Evolutionary conservation across 2,113 vertebrate species (phyloP), one percentile per base, ranked within the genome.

Genomic region (Eurypyga helias): DNA sequence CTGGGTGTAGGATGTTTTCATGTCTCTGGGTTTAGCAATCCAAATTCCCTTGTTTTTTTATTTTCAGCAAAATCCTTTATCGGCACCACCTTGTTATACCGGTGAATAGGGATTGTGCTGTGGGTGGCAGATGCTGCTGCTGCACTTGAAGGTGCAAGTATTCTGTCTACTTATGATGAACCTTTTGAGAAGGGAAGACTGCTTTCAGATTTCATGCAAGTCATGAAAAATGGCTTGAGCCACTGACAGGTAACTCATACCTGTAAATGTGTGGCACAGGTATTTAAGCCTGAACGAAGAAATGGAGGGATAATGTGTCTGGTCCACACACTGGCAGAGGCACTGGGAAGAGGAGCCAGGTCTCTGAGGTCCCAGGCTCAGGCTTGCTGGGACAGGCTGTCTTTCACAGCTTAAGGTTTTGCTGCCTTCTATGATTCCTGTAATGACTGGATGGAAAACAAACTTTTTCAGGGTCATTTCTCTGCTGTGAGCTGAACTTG

Each of bases 11-110:
- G 71, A 17, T 2, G 12, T n/a, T 67, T 10, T 7, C 48, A 24
- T 3, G 12, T 29, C 28, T 28, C 24, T 11, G n/a, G 13, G 28
- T 77, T 92, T 31, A 49, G 12, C 8, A 28, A 17, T 33, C 9
- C 6, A 5, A 25, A 24, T 7, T 64, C 10, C n/a, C 36, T 6
- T 13, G 71, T 18, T 4, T 18, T 71, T 45, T 45, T 45, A 41
- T 71, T 81, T 73, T 52, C 11, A 4, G 12, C 4, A 3, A 16
- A 0, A 0, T 29, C 36, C 13, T 13, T 51, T 28, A 18, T 1
- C 23, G 48, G 10, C 31, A 28, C 1, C 11, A 14, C 41, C 28
- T 58, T 15, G 11, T 29, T 51, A 29, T 6, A 49, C 28, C 0
- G 4, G 10, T 46, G 65, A 41, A 34, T 2, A 26, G 24, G 33